Percentiles rank a stretch among this genome's conserved stretches.
phyloP scores from a whole-genome alignment of 2,888 invertebrate species.

The Cheilosia impressa region DNA sequence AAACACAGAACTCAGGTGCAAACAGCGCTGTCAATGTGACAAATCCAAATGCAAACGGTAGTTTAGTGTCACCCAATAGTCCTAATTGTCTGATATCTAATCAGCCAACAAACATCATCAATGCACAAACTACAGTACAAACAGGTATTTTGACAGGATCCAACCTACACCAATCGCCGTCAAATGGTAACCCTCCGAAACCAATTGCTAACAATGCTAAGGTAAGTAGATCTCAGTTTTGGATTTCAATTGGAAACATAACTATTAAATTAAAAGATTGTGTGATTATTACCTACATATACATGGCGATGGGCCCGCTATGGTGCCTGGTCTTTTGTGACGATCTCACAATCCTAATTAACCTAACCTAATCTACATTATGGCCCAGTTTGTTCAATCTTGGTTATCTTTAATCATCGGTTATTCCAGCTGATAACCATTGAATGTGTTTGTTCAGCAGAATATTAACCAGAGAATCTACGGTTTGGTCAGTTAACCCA shows the following conservation, averaged over 20 bases:
- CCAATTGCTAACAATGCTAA: constrained; percentile 71
- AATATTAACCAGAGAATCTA: too few species aligned
- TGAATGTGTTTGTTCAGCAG: too few species aligned
- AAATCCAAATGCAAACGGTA: constrained; percentile 79
- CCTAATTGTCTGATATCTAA: constrained; percentile 64
- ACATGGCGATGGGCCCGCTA: too few species aligned
- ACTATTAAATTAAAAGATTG: neutral
- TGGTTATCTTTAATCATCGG: too few species aligned
- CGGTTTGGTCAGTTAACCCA: too few species aligned
- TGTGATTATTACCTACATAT: too few species aligned
- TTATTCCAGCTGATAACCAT: too few species aligned
- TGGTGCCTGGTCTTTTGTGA: too few species aligned
- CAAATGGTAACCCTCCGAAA: constrained; percentile 68
- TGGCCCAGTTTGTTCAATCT: too few species aligned
- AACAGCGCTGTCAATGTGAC: constrained; percentile 80
- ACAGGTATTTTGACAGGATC: constrained; percentile 59
- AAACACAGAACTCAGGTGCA: constrained; percentile 82
- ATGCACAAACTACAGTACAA: constrained; percentile 68
- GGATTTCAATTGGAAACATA: neutral
- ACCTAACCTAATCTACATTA: too few species aligned
- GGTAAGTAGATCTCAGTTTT: constrained; percentile 49
- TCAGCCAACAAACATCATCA: constrained; percentile 55
- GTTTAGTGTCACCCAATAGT: constrained; percentile 63
- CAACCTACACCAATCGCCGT: constrained; percentile 55
- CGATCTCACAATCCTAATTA: too few species aligned